phyloP scores from a whole-genome alignment of 23 tunicate genomes.

The Ascidia mentula region DNA sequence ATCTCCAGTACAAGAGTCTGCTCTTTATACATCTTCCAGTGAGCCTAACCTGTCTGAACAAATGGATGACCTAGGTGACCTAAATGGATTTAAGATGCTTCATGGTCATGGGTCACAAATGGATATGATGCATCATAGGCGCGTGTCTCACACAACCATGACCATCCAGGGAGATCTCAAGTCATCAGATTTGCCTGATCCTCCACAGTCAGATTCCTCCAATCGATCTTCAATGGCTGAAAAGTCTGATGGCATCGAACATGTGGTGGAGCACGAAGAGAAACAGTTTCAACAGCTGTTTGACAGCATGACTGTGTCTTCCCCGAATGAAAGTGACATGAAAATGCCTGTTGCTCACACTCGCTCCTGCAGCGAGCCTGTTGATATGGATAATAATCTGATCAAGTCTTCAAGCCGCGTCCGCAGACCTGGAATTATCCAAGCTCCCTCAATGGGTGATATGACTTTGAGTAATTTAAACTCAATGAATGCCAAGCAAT shows the following conservation, averaged over 20 bases:
- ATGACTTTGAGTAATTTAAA: constrained; percentile 7
- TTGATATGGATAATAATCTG: constrained; percentile 9
- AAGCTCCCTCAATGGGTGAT: constrained; percentile 58
- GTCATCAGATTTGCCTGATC: background rate
- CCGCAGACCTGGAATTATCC: constrained; percentile 60
- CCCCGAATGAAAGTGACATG: background rate
- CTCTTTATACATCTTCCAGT: constrained; percentile 42
- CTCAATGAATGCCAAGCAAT: constrained; percentile 4
- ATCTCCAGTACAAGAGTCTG: background rate
- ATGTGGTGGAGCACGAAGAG: constrained; percentile 54
- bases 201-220: background rate
- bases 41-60: constrained; percentile 69
- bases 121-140: background rate
- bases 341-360: constrained; percentile 3
- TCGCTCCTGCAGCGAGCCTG: constrained; percentile 41
- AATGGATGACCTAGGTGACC: constrained; percentile 33
- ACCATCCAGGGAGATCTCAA: background rate
- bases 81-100: constrained; percentile 21
- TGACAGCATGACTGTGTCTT: constrained; percentile 36
- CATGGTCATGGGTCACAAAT: background rate
- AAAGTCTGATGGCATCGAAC: constrained; percentile 8
- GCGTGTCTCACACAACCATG: constrained; percentile 21
- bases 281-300: constrained; percentile 53
- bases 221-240: background rate
- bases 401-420: constrained; percentile 14